A percentile compares a stretch with the other conserved stretches of the same genome.
phyloP scores from a whole-genome alignment of 2,888 invertebrate species.

The Drosophila tripunctata region DNA sequence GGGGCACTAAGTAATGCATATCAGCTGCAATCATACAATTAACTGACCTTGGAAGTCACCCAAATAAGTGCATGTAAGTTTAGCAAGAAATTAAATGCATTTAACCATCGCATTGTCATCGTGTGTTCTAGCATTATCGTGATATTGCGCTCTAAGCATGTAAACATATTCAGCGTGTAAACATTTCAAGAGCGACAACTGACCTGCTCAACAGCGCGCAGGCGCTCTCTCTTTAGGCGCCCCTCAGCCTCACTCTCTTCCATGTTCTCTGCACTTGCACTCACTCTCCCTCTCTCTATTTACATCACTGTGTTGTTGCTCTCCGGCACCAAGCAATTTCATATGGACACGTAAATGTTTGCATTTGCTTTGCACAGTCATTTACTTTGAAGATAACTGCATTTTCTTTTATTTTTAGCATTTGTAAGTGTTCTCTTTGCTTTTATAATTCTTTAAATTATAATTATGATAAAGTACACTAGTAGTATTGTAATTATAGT shows the following conservation, averaged over 20 bases:
- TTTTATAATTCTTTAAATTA: no score
- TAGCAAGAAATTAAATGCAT: constrained; percentile 8
- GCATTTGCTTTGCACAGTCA: constrained; percentile 1
- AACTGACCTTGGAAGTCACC: neutral
- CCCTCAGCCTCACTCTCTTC: neutral
- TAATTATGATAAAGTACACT: no score
- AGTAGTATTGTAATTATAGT: no score
- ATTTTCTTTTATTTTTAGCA: no score
- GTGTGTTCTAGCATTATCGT: neutral
- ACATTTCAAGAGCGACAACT: constrained; percentile 43
- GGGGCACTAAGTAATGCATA: neutral
- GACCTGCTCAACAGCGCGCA: constrained; percentile 58
- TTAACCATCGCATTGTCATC: constrained; percentile 10
- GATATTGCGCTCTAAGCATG: constrained; percentile 16
- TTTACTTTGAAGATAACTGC: neutral
- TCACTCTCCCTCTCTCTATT: neutral
- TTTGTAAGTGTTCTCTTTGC: neutral
- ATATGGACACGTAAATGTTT: neutral
- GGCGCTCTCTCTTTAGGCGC: constrained; percentile 36
- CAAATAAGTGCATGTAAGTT: neutral
- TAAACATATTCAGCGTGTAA: constrained; percentile 48
- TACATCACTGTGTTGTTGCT: neutral
- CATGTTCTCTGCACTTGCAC: neutral
- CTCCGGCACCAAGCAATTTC: no score
- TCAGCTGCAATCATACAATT: constrained; percentile 16